Percentiles rank a stretch among this genome's conserved stretches.
Evolutionary conservation across 2,113 vertebrate species (phyloP).

Genomic region (Shinisaurus crocodilurus): DNA sequence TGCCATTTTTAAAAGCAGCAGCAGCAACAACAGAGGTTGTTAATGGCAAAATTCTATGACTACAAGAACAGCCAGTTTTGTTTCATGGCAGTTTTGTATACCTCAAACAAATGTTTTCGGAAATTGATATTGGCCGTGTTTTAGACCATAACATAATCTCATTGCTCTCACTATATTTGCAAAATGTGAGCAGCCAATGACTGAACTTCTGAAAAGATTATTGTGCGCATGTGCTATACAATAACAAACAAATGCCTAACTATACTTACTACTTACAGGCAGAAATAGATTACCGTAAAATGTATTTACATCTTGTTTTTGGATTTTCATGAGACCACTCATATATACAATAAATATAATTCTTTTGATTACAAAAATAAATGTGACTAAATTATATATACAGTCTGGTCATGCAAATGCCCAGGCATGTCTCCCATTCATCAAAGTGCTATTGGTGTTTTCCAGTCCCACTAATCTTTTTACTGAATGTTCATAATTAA

Average conservation of each 20-base stretch:
- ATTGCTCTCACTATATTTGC: slow-evolving; percentile 67
- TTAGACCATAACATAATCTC: slow-evolving; percentile 67
- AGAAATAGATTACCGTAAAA: slow-evolving; percentile 73
- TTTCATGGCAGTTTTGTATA: slow-evolving; percentile 39
- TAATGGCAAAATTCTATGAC: slow-evolving; percentile 36
- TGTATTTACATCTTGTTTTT: slow-evolving; percentile 72
- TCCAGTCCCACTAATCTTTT: not conserved
- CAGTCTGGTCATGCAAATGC: slow-evolving; percentile 1
- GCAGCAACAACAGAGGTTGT: not conserved
- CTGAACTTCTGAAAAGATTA: slow-evolving; percentile 68
- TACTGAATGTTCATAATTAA: slow-evolving; percentile 3
- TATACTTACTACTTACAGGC: slow-evolving; percentile 70
- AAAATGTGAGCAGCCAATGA: slow-evolving; percentile 70
- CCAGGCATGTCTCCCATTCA: slow-evolving; percentile 36
- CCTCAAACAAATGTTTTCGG: slow-evolving; percentile 42
- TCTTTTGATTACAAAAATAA: slow-evolving; percentile 25
- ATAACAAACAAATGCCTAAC: slow-evolving; percentile 62
- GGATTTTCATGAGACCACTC: slow-evolving; percentile 70
- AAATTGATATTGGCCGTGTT: slow-evolving; percentile 56
- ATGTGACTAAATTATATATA: slow-evolving; percentile 28
- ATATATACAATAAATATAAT: slow-evolving; percentile 54
- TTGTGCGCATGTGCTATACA: slow-evolving; percentile 74
- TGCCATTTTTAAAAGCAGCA: not conserved
- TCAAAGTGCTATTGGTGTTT: slow-evolving; percentile 3
- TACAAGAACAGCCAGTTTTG: slow-evolving; percentile 18